Evolutionary conservation across 1,140 invertebrate species (phyloP).

Genomic region (Octopus sinensis): DNA sequence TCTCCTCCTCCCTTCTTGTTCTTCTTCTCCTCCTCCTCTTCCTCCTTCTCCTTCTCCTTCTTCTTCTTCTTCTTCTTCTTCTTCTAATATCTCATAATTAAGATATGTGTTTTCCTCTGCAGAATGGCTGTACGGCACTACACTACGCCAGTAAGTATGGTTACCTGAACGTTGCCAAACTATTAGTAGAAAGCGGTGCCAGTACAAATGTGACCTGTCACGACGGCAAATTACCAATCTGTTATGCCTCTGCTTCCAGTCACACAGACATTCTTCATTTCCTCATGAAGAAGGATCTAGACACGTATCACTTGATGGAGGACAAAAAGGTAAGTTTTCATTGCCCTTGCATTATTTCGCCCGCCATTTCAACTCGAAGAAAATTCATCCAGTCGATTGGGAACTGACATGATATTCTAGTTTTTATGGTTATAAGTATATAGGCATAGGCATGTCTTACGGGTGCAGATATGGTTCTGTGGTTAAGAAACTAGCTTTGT

Average conservation of each 20-base stretch:
- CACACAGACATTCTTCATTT: constrained; percentile 95
- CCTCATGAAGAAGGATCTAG: constrained; percentile 94
- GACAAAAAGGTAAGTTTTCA: constrained; percentile 72
- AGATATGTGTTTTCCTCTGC: constrained; percentile 17
- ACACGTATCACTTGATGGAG: constrained; percentile 94
- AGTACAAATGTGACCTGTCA: constrained; percentile 75
- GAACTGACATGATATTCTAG: too few species aligned
- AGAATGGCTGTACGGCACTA: constrained; percentile 90
- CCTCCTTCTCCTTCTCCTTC: too few species aligned
- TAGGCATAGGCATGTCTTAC: too few species aligned
- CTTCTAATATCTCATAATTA: not conserved
- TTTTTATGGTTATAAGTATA: too few species aligned
- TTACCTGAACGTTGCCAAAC: constrained; percentile 88
- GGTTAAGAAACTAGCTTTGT: too few species aligned
- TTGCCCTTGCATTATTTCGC: too few species aligned
- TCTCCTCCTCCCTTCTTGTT: accelerated
- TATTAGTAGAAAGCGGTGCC: constrained; percentile 92
- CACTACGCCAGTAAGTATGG: constrained; percentile 95
- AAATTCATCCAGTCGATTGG: too few species aligned
- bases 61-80: too few species aligned
- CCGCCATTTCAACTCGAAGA: too few species aligned
- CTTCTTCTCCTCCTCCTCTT: too few species aligned
- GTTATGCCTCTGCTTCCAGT: constrained; percentile 93
- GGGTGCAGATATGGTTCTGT: too few species aligned
- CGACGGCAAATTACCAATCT: constrained; percentile 88